Percentiles rank a stretch among this genome's conserved stretches.
phyloP scores from a whole-genome alignment of 2,113 vertebrate species.

The Spea bombifrons region DNA sequence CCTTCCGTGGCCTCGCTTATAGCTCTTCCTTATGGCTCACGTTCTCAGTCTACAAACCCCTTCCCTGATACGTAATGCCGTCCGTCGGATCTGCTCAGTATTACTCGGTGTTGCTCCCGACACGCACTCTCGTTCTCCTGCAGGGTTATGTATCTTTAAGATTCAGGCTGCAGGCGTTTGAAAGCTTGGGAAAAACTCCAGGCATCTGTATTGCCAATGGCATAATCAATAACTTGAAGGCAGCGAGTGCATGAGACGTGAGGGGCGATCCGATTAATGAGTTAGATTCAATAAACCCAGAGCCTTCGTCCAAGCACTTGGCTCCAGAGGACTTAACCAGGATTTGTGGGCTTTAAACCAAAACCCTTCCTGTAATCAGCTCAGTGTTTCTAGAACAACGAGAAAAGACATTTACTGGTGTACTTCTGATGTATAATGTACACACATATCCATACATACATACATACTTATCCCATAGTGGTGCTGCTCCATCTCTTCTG shows the following conservation, averaged over 20 bases:
- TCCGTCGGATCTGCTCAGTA: too few relatives aligned
- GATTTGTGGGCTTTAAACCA: slow-evolving; percentile 28
- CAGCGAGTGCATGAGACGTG: background rate
- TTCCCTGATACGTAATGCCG: too few relatives aligned
- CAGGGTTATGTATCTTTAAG: background rate
- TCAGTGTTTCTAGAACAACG: background rate
- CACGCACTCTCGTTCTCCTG: background rate
- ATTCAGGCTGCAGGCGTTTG: slow-evolving; percentile 10
- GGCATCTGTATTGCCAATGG: slow-evolving; percentile 27
- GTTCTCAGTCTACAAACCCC: too few relatives aligned
- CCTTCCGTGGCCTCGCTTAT: too few relatives aligned
- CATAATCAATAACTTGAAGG: slow-evolving; percentile 36
- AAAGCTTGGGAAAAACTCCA: slow-evolving; percentile 39
- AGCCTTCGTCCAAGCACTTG: slow-evolving; percentile 23
- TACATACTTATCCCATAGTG: too few relatives aligned
- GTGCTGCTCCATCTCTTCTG: too few relatives aligned
- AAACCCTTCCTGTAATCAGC: slow-evolving; percentile 11
- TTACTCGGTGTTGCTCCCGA: background rate
- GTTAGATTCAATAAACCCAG: background rate
- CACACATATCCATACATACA: too few relatives aligned
- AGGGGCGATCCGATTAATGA: slow-evolving; percentile 18
- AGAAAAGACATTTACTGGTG: background rate
- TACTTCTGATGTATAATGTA: too few relatives aligned
- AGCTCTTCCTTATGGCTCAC: too few relatives aligned
- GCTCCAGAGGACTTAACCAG: slow-evolving; percentile 3